Percentiles rank a stretch among this genome's conserved stretches.
These are phyloP conservation scores for Etia nguti DNA, from an alignment of 2,113 vertebrate genomes.

Conservation along the genomic window DNA sequence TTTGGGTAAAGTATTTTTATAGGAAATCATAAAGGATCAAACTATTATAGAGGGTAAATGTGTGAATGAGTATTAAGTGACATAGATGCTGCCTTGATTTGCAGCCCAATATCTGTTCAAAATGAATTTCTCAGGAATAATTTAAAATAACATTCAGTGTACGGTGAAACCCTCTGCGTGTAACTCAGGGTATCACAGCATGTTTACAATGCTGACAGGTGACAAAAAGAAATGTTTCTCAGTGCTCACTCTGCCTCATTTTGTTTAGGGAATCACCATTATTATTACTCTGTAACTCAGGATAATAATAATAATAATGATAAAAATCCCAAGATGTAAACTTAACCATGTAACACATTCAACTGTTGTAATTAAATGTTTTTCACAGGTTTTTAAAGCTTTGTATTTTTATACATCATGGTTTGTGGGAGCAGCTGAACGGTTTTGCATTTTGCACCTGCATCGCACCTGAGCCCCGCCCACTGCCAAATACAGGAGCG, in stretches of 20 bases:
- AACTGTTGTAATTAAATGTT: background rate
- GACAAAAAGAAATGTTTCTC: fast-evolving
- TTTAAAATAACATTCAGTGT: background rate
- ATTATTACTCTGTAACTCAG: background rate
- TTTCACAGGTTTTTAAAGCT: too few relatives aligned
- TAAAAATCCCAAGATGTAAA: background rate
- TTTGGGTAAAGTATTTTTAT: background rate
- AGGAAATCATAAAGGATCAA: fast-evolving
- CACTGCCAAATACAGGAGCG: too few relatives aligned
- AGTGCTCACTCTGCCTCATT: background rate
- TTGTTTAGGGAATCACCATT: background rate
- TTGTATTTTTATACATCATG: too few relatives aligned
- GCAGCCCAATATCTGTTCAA: background rate
- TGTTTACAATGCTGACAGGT: fast-evolving
- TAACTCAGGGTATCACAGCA: background rate
- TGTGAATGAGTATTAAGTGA: background rate
- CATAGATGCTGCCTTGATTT: background rate
- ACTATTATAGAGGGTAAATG: background rate
- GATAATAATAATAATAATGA: fast-evolving
- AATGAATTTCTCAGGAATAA: background rate
- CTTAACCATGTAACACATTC: background rate
- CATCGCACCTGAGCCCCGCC: too few relatives aligned
- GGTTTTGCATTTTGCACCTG: too few relatives aligned
- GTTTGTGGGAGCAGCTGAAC: too few relatives aligned
- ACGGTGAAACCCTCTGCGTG: background rate